phyloP scores from a whole-genome alignment of 2,888 invertebrate genomes.

The Ptilodon capucinus region DNA sequence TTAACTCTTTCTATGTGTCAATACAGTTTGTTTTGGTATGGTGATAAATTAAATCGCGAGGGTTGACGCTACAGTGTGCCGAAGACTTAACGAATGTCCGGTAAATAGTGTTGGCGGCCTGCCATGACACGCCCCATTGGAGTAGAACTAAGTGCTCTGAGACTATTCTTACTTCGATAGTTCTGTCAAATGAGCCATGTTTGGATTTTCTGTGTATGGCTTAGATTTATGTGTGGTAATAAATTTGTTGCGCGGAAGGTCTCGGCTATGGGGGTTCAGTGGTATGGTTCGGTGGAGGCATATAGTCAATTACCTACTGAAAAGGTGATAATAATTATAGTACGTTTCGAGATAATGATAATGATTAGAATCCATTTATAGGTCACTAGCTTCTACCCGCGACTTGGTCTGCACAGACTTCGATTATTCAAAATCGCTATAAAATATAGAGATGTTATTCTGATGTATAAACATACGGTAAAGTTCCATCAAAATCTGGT shows the following conservation, averaged over 20 bases:
- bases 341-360: too few species aligned
- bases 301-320: neutral
- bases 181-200: constrained; percentile 15
- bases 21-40: too few species aligned
- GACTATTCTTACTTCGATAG: constrained; percentile 11
- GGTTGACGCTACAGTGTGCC: too few species aligned
- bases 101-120: constrained; percentile 32
- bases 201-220: constrained; percentile 6
- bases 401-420: too few species aligned
- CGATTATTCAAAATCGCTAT: too few species aligned
- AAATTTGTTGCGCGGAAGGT: constrained; percentile 2
- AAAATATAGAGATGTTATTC: too few species aligned
- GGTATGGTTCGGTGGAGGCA: neutral
- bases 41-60: too few species aligned
- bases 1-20: too few species aligned
- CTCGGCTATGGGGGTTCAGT: neutral
- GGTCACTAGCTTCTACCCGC: too few species aligned
- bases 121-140: constrained; percentile 32
- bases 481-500: too few species aligned
- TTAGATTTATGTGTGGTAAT: constrained; percentile 12
- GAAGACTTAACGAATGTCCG: constrained; percentile 31
- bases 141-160: constrained; percentile 30
- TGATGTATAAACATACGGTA: too few species aligned
- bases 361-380: too few species aligned
- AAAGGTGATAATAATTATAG: neutral